Base-by-base conservation (phyloP, 2,797 vertebrate species). In the Notolabrus celidotus region DNA sequence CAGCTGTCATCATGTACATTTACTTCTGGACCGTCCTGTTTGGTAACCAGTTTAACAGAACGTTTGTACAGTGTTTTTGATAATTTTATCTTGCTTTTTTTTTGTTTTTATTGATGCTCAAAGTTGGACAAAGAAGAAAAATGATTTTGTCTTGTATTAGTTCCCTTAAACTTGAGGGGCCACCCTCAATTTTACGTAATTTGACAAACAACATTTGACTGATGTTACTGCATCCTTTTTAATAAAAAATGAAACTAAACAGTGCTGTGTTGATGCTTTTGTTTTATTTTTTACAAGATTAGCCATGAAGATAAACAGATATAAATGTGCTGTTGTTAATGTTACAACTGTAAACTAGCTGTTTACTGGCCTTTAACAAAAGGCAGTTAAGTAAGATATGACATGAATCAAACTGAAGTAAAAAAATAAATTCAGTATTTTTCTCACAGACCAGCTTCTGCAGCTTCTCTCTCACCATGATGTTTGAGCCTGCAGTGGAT, bases 171-270 rank as follows among this genome's bases (percentile, higher is more conserved):
- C 15, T n/a, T 41, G 4, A 5, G 29, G 29, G 11, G 14, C 34
- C 4, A 36, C 34, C 4, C 1, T 15, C 12, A 19, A 29, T 49
- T 10, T 17, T 12, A 25, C 25, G 4, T 60, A 29, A 14, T 55
- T 59, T 67, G 1, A 41, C 16, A 17, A 11, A 25, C 27, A 19
- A 33, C 52, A 52, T 61, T 63, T 60, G 50, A 45, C 22, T n/a
- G 9, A n/a, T 9, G 59, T 46, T 34, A 68, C 42, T 71, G 29
- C 34, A 50, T 77, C 3, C n/a, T 65, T 80, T 47, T 84, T 47
- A 84, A 80, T 77, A 77, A 83, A 88, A 58, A 27, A 27, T 10
- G 6, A 10, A 16, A 62, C 60, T 63, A 8, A 0, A 33, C 23
- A 70, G 0, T 59, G 10, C 42, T 33, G 20, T 42, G 4, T 29